phyloP scores from a whole-genome alignment of 2,888 invertebrate species.

The Acanthosepion pharaonis region DNA sequence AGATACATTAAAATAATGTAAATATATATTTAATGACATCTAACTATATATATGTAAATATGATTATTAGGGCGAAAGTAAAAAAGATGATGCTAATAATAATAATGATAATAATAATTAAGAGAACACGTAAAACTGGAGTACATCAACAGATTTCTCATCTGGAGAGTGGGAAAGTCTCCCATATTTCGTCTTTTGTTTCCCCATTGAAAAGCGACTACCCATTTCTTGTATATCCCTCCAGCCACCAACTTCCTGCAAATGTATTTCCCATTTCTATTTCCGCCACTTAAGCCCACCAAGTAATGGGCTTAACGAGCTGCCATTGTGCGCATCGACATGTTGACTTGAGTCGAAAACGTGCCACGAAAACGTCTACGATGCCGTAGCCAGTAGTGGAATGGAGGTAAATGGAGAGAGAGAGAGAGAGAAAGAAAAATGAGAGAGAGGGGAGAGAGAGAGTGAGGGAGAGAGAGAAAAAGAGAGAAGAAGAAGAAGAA shows the following conservation, averaged over 20 bases:
- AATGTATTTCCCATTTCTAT: slow-evolving; percentile 33
- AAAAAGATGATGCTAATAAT: background rate
- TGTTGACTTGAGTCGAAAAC: slow-evolving; percentile 33
- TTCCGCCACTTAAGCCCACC: slow-evolving; percentile 21
- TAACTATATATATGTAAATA: background rate
- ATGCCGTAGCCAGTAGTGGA: slow-evolving; percentile 11
- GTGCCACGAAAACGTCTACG: too few species aligned
- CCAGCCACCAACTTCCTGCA: slow-evolving; percentile 1
- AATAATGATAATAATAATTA: background rate
- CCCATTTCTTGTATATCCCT: background rate
- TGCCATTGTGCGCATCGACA: background rate
- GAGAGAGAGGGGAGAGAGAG: background rate
- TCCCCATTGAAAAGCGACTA: background rate
- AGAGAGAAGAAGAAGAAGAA: background rate
- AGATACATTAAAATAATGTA: background rate
- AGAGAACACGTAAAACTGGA: background rate
- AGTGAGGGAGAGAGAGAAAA: background rate
- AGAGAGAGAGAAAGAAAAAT: background rate
- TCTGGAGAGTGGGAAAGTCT: slow-evolving; percentile 5
- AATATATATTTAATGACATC: background rate
- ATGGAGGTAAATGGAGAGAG: background rate
- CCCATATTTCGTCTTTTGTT: slow-evolving; percentile 13
- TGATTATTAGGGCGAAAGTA: background rate
- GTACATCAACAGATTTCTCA: slow-evolving; percentile 4
- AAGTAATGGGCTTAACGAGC: slow-evolving; percentile 22